These are phyloP conservation scores for Chaetodon auriga DNA, from an alignment of 2,113 vertebrate species.

Conservation along the genomic window DNA sequence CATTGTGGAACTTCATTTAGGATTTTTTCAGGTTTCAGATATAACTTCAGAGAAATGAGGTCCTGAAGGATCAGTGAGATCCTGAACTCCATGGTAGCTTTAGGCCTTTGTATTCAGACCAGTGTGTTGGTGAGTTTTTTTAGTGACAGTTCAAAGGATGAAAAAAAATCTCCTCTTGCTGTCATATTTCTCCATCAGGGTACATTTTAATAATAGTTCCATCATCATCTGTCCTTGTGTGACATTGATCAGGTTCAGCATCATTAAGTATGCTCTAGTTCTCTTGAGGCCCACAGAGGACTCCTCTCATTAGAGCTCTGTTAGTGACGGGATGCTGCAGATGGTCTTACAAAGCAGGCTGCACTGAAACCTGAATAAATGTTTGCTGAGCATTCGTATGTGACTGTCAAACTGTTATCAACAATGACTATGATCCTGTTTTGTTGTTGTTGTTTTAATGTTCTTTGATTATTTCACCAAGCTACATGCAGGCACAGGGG, in stretches of 20 bases:
- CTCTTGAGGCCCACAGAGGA: neutral
- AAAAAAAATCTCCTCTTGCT: neutral
- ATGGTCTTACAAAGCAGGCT: neutral
- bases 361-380: neutral
- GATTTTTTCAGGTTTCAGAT: too few species aligned
- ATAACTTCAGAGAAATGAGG: neutral
- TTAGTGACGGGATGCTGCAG: neutral
- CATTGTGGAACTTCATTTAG: too few species aligned
- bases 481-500: neutral
- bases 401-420: neutral
- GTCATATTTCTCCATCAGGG: neutral
- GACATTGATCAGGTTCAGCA: constrained; percentile 3
- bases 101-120: neutral
- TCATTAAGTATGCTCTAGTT: neutral
- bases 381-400: neutral
- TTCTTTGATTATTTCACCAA: neutral
- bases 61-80: neutral
- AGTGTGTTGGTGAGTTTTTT: neutral
- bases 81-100: neutral
- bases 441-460: neutral
- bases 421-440: neutral
- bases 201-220: neutral
- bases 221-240: neutral
- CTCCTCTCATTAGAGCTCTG: neutral
- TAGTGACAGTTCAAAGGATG: neutral